Evolutionary conservation across 1,140 invertebrate genomes (phyloP).

Genomic region (Piezodorus guildinii): DNA sequence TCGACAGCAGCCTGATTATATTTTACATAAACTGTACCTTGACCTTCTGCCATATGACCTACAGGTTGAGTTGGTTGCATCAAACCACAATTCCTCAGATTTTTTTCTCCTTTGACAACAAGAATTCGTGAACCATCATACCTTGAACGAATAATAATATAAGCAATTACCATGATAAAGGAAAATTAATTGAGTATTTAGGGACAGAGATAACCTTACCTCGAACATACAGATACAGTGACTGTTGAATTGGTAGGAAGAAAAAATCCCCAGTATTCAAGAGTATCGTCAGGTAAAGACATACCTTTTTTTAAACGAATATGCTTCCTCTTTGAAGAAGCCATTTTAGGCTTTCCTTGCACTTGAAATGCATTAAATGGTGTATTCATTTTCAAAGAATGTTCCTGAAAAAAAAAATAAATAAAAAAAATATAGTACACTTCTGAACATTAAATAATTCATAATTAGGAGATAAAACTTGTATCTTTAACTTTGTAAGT

Average conservation of each 20-base stretch:
- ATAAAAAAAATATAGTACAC: too few species aligned
- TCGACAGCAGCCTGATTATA: constrained; percentile 37
- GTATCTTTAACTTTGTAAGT: too few species aligned
- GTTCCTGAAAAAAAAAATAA: constrained; percentile 38
- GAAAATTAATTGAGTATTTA: neutral
- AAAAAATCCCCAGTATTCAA: constrained; percentile 84
- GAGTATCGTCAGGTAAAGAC: constrained; percentile 66
- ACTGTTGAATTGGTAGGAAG: constrained; percentile 62
- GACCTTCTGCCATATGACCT: constrained; percentile 40
- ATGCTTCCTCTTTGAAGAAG: constrained; percentile 51
- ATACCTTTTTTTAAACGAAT: constrained; percentile 68
- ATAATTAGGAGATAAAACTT: too few species aligned
- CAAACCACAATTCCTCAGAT: constrained; percentile 61
- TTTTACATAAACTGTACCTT: constrained; percentile 53
- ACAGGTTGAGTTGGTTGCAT: constrained; percentile 38
- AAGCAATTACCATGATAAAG: neutral
- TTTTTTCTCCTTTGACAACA: constrained; percentile 62
- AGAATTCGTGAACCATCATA: constrained; percentile 61
- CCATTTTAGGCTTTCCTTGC: constrained; percentile 50
- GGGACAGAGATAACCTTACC: constrained; percentile 35
- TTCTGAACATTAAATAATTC: too few species aligned
- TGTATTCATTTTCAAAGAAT: constrained; percentile 63
- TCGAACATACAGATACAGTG: constrained; percentile 63
- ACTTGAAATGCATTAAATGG: constrained; percentile 74
- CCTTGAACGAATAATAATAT: constrained; percentile 31